phyloP scores from a whole-genome alignment of 2,113 vertebrate genomes.

The Thalassarche chlororhynchos region DNA sequence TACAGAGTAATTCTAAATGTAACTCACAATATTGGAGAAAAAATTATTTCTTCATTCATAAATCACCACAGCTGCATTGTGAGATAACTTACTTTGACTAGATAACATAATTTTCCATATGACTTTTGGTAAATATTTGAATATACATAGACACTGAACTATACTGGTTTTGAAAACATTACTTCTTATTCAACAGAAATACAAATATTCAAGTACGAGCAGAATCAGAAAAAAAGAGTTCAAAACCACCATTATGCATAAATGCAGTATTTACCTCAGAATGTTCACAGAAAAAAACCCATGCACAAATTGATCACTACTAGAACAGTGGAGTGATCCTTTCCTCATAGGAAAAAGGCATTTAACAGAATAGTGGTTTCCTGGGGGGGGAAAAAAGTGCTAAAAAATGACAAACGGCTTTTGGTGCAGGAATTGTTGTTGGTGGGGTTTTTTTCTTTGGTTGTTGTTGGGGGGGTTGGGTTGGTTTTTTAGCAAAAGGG shows the following conservation, averaged over 20 bases:
- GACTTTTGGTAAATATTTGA: not conserved
- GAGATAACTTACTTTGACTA: not conserved
- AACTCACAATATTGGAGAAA: not conserved
- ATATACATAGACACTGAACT: not conserved
- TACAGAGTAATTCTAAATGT: not conserved
- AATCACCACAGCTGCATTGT: not conserved
- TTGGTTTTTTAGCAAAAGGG: not conserved
- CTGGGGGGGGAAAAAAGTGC: not conserved
- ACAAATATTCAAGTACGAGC: not conserved
- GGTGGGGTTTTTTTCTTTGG: not conserved
- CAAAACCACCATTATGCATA: not conserved
- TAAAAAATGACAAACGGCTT: not conserved
- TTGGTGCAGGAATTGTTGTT: not conserved
- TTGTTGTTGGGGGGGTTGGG: not conserved
- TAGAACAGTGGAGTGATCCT: not conserved
- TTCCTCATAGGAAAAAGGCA: not conserved
- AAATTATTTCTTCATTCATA: not conserved
- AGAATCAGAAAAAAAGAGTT: not conserved
- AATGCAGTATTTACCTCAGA: not conserved
- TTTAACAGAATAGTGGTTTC: not conserved
- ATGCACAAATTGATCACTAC: not conserved
- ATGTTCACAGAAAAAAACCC: not conserved
- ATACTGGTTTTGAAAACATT: not conserved
- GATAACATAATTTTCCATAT: not conserved
- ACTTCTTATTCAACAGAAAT: not conserved